Percentiles rank a stretch among this genome's conserved stretches.
phyloP scores from a whole-genome alignment of 2,888 invertebrate species.

The Neelides folsomi region DNA sequence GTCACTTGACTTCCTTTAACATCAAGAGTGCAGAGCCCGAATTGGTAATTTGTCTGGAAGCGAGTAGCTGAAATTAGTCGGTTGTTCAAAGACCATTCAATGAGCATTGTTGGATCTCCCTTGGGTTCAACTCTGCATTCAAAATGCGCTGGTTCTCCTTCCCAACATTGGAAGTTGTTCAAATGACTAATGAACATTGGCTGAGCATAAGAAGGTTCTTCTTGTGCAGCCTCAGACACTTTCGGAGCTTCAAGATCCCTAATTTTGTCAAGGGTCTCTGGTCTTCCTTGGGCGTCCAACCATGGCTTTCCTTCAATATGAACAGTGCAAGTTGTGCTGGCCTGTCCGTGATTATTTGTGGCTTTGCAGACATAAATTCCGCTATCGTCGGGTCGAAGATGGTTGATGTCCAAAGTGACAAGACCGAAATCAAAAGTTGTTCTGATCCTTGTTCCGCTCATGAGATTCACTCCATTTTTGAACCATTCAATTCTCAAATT shows the following conservation, averaged over 20 bases:
- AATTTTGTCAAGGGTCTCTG: slow-evolving; percentile 73
- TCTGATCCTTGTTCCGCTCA: slow-evolving; percentile 74
- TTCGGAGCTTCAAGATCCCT: slow-evolving; percentile 71
- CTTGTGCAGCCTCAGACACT: slow-evolving; percentile 47
- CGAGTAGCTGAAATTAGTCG: slow-evolving; percentile 75
- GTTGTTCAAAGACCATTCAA: slow-evolving; percentile 41
- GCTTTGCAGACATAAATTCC: slow-evolving; percentile 89
- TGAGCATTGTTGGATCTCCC: slow-evolving; percentile 58
- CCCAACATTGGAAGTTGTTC: slow-evolving; percentile 82
- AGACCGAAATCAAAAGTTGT: slow-evolving; percentile 95
- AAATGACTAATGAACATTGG: slow-evolving; percentile 86
- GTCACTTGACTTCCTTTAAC: slow-evolving; percentile 74
- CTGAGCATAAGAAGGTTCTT: slow-evolving; percentile 72
- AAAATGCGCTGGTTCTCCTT: slow-evolving; percentile 86
- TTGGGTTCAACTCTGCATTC: slow-evolving; percentile 83
- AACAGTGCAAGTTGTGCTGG: slow-evolving; percentile 77
- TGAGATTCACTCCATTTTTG: slow-evolving; percentile 69
- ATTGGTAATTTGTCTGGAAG: slow-evolving; percentile 85
- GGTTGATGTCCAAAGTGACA: slow-evolving; percentile 79
- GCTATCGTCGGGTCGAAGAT: slow-evolving; percentile 75
- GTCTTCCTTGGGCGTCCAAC: slow-evolving; percentile 61
- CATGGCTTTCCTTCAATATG: slow-evolving; percentile 68
- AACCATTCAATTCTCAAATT: slow-evolving; percentile 56
- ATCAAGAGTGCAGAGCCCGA: slow-evolving; percentile 87
- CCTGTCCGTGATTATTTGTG: slow-evolving; percentile 72